Base-by-base conservation (phyloP, 2,797 vertebrate species). In the Melanotaenia nigrans region DNA sequence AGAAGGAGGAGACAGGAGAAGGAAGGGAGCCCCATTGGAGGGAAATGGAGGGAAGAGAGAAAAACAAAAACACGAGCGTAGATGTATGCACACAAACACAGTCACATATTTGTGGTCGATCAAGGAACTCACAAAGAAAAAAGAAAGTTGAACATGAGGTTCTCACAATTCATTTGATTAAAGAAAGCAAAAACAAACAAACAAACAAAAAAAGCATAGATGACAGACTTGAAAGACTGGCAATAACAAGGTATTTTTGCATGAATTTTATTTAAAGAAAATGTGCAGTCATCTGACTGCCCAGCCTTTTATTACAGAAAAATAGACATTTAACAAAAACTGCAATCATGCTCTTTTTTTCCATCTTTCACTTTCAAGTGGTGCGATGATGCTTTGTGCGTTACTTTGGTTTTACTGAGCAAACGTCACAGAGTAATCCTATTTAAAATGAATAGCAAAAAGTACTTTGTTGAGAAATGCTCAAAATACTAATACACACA, bases 11-110 rank as follows among this genome's bases (percentile, higher is more conserved):
- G 69, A 68, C 20, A 36, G 28, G 65, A 47, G 32, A 51, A 63
- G 54, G 63, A 65, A 76, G 40, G 74, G 73, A 81, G 79, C 42
- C 78, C 70, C 71, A 70, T 73, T 74, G 78, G 68, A 79, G 66
- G 53, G 64, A 82, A 71, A 81, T 72, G 57, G 73, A 78, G 77
- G 75, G 70, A 82, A 58, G 68, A 24, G 22, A 83, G 73, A 67
- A 75, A 76, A 83, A 91, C 65, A 77, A 81, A 86, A 87, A 83
- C 72, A 79, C 8, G 28, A 77, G 66, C 1, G 60, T 67, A 63
- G 67, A 75, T 2, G 5, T 42, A 60, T 22, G 22, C 47, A 73
- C 55, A 56, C 61, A 59, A 13, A 58, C 56, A 78, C 33, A 35
- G 45, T 53, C 25, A 0, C 55, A 64, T 16, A 42, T 40, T 25